These are phyloP conservation scores for Pangasius sanitwongsei DNA, from an alignment of 2,797 vertebrate genomes.

Conservation along the genomic window DNA sequence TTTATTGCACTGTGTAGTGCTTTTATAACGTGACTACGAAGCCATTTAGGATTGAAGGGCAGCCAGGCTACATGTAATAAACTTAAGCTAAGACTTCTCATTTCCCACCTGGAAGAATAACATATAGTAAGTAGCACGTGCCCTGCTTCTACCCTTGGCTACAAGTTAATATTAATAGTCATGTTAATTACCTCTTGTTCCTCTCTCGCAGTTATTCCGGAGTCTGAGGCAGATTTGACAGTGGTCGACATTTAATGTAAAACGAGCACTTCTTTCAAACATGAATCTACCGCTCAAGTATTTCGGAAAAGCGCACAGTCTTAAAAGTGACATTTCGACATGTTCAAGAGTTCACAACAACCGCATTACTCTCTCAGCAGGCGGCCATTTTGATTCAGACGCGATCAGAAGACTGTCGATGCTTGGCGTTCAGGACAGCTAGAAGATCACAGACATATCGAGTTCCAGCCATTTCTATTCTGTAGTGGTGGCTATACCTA, in stretches of 20 bases:
- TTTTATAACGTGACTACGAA: neutral
- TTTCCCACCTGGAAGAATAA: neutral
- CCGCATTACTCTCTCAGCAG: constrained; percentile 65
- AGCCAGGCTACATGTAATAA: neutral
- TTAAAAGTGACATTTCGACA: constrained; percentile 79
- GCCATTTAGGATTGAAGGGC: neutral
- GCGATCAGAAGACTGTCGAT: constrained; percentile 46
- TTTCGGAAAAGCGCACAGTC: constrained; percentile 68
- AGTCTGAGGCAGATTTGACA: constrained; percentile 51
- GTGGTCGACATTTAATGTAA: neutral
- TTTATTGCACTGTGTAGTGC: no score
- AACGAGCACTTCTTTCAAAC: constrained; percentile 48
- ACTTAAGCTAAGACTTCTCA: neutral
- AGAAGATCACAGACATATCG: constrained; percentile 62
- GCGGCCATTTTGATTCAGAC: constrained; percentile 77
- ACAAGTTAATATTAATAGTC: neutral
- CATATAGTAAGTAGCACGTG: neutral
- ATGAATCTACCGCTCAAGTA: constrained; percentile 58
- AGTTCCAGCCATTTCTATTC: neutral
- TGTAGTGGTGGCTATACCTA: neutral
- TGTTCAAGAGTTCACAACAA: constrained; percentile 51
- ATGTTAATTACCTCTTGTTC: constrained; percentile 62
- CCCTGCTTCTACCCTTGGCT: neutral
- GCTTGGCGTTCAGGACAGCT: constrained; percentile 14
- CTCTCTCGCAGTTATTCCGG: constrained; percentile 50